Conservation (phyloP, 2,113 vertebrate species). For the Pterocles gutturalis region DNA sequence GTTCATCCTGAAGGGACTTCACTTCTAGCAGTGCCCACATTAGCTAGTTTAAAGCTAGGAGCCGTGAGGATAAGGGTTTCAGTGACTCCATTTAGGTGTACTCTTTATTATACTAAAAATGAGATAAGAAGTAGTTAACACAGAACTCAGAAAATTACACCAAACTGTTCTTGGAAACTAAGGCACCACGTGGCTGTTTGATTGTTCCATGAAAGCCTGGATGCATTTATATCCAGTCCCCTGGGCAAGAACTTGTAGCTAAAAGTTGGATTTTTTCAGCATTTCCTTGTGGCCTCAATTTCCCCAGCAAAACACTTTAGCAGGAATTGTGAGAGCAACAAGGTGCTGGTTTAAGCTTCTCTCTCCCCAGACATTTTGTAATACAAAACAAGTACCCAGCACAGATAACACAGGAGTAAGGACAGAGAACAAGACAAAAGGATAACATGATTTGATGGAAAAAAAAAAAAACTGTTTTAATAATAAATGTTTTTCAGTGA, state of each 20-base stretch:
- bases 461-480: not conserved
- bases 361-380: not conserved
- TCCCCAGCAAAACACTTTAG: not conserved
- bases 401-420: not conserved
- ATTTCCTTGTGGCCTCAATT: not conserved
- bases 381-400: not conserved
- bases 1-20: not conserved
- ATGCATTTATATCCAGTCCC: not conserved
- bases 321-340: not conserved
- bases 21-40: rapidly evolving
- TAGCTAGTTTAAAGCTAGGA: not conserved
- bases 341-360: not conserved
- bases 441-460: not conserved
- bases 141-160: not conserved
- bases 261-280: not conserved
- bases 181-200: not conserved
- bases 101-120: not conserved
- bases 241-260: not conserved
- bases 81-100: not conserved
- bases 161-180: not conserved
- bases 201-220: not conserved
- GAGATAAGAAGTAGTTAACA: rapidly evolving
- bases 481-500: not conserved
- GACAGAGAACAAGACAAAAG: not conserved
- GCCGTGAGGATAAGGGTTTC: not conserved